Evolutionary conservation across 2,113 vertebrate genomes (phyloP), one percentile per base, ranked within the genome.

Genomic region (Neodontobutis hainanensis): DNA sequence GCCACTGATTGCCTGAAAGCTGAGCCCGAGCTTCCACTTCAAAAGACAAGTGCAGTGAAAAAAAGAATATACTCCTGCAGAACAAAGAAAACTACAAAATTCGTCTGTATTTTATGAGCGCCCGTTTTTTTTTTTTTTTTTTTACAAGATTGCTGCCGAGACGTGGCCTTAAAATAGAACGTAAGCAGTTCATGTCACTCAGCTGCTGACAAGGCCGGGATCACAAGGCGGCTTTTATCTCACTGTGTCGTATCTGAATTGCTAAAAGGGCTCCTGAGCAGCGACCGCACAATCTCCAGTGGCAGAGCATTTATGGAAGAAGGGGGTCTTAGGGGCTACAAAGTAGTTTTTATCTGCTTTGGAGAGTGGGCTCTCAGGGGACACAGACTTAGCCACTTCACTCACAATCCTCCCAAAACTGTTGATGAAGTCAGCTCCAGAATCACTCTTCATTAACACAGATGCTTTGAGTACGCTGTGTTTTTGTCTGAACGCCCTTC

Each of bases 101-200:
- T 81, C 58, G 72, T 82, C 38, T 75, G 80, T 80, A 67, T 83
- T 84, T 73, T 67, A 52, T 55, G 73, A 64, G 38, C 75, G 80
- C 76, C 84, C 8, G 5, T 40, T 4, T 40, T 8, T 40, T 40
- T 40, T 40, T 4, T 8, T 40, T 40, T 40, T 40, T 93, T 92
- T 83, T 71, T 60, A 89, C 63, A 59, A 65, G 60, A 89, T 92
- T 87, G 76, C 78, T 81, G 76, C 80, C 81, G 85, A 78, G 84
- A 80, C 87, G 87, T 87, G 87, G 86, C 90, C 93, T 93, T 93
- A 93, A 80, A 92, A 88, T 73, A 95, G 93, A 94, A 95, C 91
- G 93, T 92, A 94, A 94, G 94, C 94, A 93, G 93, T 89, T 91
- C 74, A 53, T 90, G 85, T 93, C 92, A 92, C 87, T 92, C 93